phyloP scores from a whole-genome alignment of 2,888 invertebrate species.

The Hypselothyrea guttata region DNA sequence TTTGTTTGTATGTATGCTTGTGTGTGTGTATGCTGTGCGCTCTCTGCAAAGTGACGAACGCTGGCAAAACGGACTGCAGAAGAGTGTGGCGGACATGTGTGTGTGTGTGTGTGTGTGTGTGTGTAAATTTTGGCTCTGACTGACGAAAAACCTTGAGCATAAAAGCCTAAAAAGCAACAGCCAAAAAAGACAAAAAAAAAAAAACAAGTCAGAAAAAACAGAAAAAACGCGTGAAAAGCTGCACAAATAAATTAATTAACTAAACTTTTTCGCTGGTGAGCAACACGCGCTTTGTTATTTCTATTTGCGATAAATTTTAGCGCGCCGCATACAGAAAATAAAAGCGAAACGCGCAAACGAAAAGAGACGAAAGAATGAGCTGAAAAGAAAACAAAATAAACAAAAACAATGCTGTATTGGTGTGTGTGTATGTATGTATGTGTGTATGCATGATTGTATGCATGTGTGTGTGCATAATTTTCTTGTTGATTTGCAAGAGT shows the following conservation, averaged over 20 bases:
- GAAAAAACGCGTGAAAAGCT: conserved; percentile 58
- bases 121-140: conserved; percentile 30
- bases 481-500: conserved; percentile 24
- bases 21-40: conserved; percentile 14
- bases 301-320: conserved; percentile 42
- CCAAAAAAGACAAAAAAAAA: too few species aligned
- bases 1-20: conserved; percentile 1
- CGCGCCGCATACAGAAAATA: conserved; percentile 45
- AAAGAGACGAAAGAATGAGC: conserved; percentile 25
- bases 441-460: not conserved
- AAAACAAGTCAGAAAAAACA: too few species aligned
- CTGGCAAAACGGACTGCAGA: conserved; percentile 29
- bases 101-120: conserved; percentile 3
- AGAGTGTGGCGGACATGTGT: conserved; percentile 28
- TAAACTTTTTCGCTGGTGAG: conserved; percentile 27
- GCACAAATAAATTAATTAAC: conserved; percentile 40
- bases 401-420: conserved; percentile 35
- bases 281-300: conserved; percentile 42
- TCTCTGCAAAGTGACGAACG: conserved; percentile 46
- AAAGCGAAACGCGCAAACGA: conserved; percentile 17
- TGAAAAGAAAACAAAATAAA: conserved; percentile 46
- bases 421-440: conserved; percentile 10
- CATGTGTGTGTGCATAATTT: conserved; percentile 17
- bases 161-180: conserved; percentile 21
- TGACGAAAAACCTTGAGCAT: conserved; percentile 69